Evolutionary conservation across 2,888 invertebrate species (phyloP).

Genomic region (Drosophila mercatorum): DNA sequence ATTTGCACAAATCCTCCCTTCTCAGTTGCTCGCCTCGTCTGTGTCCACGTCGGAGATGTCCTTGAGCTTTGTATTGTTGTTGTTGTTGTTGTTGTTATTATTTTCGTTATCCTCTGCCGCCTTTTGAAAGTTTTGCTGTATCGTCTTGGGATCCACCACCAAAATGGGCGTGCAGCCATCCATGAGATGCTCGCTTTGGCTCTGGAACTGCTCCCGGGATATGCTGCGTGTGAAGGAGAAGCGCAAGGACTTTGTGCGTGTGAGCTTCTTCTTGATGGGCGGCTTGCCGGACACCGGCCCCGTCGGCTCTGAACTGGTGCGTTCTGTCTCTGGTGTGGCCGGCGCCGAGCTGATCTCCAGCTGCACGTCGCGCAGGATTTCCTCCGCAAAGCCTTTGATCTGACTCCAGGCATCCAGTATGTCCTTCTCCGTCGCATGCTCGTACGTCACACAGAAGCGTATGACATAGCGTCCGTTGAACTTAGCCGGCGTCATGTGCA

Average conservation of each 20-base stretch:
- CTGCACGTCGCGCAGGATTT: conserved; percentile 85
- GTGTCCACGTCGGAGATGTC: conserved; percentile 83
- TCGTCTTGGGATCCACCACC: conserved; percentile 82
- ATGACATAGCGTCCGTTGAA: conserved; percentile 91
- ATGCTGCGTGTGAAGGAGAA: conserved; percentile 85
- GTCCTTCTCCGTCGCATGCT: conserved; percentile 90
- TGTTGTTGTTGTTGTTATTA: conserved; percentile 53
- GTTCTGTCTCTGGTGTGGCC: conserved; percentile 79
- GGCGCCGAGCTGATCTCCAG: conserved; percentile 74
- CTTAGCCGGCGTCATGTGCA: conserved; percentile 94
- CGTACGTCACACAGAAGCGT: conserved; percentile 92
- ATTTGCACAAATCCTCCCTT: not conserved
- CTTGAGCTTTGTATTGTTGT: conserved; percentile 69
- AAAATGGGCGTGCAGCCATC: conserved; percentile 85
- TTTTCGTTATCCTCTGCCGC: conserved; percentile 72
- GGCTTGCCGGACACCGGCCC: conserved; percentile 71
- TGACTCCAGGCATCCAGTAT: conserved; percentile 89
- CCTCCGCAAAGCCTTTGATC: conserved; percentile 87
- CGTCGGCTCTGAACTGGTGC: conserved; percentile 72
- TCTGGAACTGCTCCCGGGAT: conserved; percentile 84
- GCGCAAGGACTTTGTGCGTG: conserved; percentile 83
- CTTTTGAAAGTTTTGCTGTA: conserved; percentile 81
- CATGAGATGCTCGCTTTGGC: conserved; percentile 83
- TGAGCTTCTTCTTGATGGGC: conserved; percentile 83
- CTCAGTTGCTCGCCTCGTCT: conserved; percentile 84